phyloP scores from a whole-genome alignment of 2,888 invertebrate genomes.

The Bruchidius siliquastri region DNA sequence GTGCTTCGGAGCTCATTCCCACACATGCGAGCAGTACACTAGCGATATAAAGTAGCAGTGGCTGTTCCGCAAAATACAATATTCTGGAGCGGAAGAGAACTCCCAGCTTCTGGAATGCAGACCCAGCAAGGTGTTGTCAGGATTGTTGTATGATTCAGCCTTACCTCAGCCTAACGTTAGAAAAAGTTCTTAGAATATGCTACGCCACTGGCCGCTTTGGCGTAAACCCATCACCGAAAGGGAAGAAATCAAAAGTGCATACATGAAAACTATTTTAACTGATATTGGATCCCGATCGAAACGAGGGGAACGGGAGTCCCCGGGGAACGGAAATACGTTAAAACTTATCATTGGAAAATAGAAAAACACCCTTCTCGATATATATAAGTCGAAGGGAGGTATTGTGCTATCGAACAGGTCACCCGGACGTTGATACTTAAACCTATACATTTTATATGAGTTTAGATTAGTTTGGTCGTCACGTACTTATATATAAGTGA shows the following conservation, averaged over 20 bases:
- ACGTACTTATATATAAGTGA: conserved; percentile 6
- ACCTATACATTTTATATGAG: conserved; percentile 36
- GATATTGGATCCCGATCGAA: conserved; percentile 34
- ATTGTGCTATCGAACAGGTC: conserved; percentile 1
- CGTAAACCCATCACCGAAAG: not conserved
- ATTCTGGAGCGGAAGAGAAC: too few relatives aligned
- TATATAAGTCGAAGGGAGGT: not conserved
- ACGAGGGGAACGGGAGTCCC: conserved; percentile 28
- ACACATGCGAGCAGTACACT: too few relatives aligned
- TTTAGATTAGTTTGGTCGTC: conserved; percentile 16
- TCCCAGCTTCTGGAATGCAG: too few relatives aligned
- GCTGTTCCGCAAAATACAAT: too few relatives aligned
- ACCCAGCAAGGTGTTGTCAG: too few relatives aligned
- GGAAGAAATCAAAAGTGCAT: conserved; percentile 20
- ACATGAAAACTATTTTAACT: conserved; percentile 41
- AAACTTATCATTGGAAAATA: conserved; percentile 41
- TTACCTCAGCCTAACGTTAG: too few relatives aligned
- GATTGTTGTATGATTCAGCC: too few relatives aligned
- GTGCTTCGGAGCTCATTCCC: too few relatives aligned
- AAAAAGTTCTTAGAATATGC: too few relatives aligned
- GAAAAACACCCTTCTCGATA: conserved; percentile 32
- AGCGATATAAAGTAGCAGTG: too few relatives aligned
- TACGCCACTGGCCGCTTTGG: not conserved
- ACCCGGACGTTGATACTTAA: conserved; percentile 33
- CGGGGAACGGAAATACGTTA: conserved; percentile 30